phyloP scores from a whole-genome alignment of 2,888 invertebrate species.

The Cheilosia scutellata region DNA sequence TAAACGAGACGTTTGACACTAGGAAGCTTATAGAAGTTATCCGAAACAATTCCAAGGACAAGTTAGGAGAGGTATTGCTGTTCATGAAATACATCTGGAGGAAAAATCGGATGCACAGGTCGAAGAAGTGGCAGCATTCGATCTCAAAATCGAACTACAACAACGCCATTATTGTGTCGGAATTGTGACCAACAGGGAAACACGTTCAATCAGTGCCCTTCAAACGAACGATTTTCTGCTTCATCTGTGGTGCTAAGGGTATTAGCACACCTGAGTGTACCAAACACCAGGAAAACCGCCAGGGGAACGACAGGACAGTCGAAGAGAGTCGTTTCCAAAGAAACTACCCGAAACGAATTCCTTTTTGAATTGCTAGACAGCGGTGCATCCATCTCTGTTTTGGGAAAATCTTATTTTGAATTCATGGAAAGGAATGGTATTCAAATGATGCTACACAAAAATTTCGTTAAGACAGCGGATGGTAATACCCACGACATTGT shows the following conservation, averaged over 20 bases:
- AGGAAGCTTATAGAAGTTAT: neutral
- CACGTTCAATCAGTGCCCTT: neutral
- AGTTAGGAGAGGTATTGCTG: neutral
- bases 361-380: neutral
- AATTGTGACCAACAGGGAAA: neutral
- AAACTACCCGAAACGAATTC: neutral
- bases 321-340: constrained; percentile 12
- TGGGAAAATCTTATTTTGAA: neutral
- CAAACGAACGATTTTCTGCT: constrained; percentile 2
- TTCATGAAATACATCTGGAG: constrained; percentile 2
- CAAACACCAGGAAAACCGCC: constrained; percentile 9
- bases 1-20: too few relatives aligned
- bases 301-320: constrained; percentile 1
- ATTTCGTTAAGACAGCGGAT: neutral
- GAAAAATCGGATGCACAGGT: neutral
- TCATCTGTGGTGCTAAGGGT: constrained; percentile 4
- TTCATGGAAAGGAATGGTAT: neutral
- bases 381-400: neutral
- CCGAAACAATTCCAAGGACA: constrained; percentile 1
- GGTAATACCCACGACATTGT: neutral
- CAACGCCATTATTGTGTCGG: neutral
- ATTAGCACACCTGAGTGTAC: neutral
- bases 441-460: neutral
- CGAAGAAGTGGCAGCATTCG: constrained; percentile 1
- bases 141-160: neutral